Evolutionary conservation across 2,797 vertebrate genomes (phyloP).

Genomic region (Phylloscopus collybita): DNA sequence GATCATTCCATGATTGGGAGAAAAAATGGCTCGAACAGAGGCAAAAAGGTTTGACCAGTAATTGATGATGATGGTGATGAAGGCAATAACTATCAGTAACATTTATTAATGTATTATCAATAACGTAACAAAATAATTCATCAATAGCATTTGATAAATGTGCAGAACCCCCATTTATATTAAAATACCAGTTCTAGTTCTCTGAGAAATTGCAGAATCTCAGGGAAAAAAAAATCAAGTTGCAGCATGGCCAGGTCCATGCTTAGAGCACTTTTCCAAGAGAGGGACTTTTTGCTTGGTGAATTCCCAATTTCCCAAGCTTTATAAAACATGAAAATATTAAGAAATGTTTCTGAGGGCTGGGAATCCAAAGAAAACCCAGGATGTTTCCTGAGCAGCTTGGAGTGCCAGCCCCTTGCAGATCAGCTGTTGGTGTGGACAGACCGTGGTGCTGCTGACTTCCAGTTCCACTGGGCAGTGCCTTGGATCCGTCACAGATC

Average conservation of each 20-base stretch:
- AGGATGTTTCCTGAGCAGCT: neutral
- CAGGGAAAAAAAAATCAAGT: neutral
- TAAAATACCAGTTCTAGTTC: conserved; percentile 40
- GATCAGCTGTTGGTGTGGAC: neutral
- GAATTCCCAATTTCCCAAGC: neutral
- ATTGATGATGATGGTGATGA: neutral
- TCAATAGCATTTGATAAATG: neutral
- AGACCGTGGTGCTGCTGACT: neutral
- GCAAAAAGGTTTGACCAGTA: neutral
- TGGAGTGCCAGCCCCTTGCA: neutral
- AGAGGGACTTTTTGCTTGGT: neutral
- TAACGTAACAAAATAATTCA: neutral
- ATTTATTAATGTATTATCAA: neutral
- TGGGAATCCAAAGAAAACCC: neutral
- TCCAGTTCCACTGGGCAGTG: neutral
- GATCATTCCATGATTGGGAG: neutral
- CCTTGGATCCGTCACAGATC: neutral
- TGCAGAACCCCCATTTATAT: neutral
- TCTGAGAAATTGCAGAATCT: conserved; percentile 53
- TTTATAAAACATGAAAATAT: neutral
- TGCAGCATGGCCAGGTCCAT: neutral
- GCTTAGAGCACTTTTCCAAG: neutral
- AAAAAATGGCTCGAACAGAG: conserved; percentile 54
- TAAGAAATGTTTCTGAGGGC: neutral
- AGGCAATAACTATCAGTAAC: neutral